A percentile compares a stretch with the other conserved stretches of the same genome.
phyloP scores from a whole-genome alignment of 92 coral and sea anemone species.

The Pocillopora grandis region DNA sequence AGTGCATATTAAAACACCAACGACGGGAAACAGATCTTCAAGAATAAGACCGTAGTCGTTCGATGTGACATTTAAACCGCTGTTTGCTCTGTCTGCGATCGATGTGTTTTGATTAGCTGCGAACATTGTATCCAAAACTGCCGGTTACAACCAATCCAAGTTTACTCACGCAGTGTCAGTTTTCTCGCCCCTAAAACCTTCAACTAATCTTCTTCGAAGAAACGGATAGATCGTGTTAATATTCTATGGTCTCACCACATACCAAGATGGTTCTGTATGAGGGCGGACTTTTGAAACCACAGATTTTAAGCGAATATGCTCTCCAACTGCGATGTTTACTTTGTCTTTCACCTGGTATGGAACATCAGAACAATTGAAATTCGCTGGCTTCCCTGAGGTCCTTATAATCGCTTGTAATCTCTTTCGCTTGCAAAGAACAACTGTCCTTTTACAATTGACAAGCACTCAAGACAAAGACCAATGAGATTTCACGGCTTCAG shows the following conservation, averaged over 20 bases:
- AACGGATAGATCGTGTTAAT: not conserved
- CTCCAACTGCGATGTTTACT: slow-evolving; percentile 37
- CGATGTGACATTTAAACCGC: not conserved
- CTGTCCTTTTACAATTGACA: slow-evolving; percentile 14
- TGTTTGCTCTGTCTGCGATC: slow-evolving; percentile 16
- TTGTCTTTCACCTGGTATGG: slow-evolving; percentile 33
- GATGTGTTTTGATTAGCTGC: slow-evolving; percentile 22
- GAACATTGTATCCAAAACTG: slow-evolving; percentile 22
- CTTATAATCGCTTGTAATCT: slow-evolving; percentile 9
- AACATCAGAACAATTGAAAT: slow-evolving; percentile 20
- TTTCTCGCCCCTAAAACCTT: not conserved
- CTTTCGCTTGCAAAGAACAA: not conserved
- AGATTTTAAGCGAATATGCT: slow-evolving; percentile 15
- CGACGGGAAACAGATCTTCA: slow-evolving; percentile 44
- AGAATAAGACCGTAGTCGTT: slow-evolving; percentile 26
- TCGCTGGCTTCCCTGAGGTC: slow-evolving; percentile 29
- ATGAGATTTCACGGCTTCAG: slow-evolving; percentile 19
- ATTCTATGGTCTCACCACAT: not conserved
- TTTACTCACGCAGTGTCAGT: not conserved
- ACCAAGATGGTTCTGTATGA: not conserved
- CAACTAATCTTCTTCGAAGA: not conserved
- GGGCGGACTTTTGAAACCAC: slow-evolving; percentile 14
- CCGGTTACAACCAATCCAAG: slow-evolving; percentile 4
- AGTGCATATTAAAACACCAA: slow-evolving; percentile 49
- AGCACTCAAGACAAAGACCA: slow-evolving; percentile 37